Percentiles rank a stretch among this genome's conserved stretches.
phyloP scores from a whole-genome alignment of 2,888 invertebrate genomes.

The Drosophila falleni region DNA sequence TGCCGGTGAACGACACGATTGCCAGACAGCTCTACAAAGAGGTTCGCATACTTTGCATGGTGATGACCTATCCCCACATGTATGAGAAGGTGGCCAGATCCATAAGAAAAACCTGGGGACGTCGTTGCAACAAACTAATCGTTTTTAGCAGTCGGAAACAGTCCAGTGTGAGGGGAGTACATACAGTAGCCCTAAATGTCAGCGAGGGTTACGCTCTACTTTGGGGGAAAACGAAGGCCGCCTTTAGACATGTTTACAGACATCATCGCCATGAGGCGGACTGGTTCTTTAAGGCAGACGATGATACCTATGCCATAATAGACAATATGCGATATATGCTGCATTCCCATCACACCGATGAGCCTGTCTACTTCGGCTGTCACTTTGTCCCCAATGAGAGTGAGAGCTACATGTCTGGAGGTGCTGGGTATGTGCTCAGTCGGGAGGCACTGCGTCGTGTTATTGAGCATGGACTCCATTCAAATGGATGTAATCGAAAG shows the following conservation, averaged over 20 bases:
- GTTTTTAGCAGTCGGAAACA: slow-evolving; percentile 91
- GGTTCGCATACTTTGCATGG: slow-evolving; percentile 59
- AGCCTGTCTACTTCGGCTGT: slow-evolving; percentile 95
- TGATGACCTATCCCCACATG: slow-evolving; percentile 89
- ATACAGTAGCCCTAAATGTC: slow-evolving; percentile 92
- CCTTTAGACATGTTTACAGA: slow-evolving; percentile 94
- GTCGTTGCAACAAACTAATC: slow-evolving; percentile 92
- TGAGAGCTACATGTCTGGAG: slow-evolving; percentile 95
- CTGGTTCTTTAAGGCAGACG: slow-evolving; percentile 99
- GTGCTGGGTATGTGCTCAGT: slow-evolving; percentile 97
- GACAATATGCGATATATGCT: slow-evolving; percentile 97
- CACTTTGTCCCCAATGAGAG: slow-evolving; percentile 87
- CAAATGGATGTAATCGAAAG: slow-evolving; percentile 84
- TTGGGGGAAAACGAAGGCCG: slow-evolving; percentile 98
- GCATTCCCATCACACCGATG: slow-evolving; percentile 88
- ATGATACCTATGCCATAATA: slow-evolving; percentile 98
- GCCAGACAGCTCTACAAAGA: slow-evolving; percentile 25
- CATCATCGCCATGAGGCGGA: slow-evolving; percentile 94
- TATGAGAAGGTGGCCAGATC: slow-evolving; percentile 94
- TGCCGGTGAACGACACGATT: slow-evolving; percentile 11
- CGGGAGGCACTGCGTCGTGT: slow-evolving; percentile 91
- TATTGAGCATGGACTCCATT: slow-evolving; percentile 87
- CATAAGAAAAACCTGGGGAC: slow-evolving; percentile 97
- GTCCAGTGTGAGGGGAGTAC: slow-evolving; percentile 86
- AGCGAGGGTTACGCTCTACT: slow-evolving; percentile 93